phyloP scores from a whole-genome alignment of 2,797 vertebrate species.

The Threskiornis aethiopicus region DNA sequence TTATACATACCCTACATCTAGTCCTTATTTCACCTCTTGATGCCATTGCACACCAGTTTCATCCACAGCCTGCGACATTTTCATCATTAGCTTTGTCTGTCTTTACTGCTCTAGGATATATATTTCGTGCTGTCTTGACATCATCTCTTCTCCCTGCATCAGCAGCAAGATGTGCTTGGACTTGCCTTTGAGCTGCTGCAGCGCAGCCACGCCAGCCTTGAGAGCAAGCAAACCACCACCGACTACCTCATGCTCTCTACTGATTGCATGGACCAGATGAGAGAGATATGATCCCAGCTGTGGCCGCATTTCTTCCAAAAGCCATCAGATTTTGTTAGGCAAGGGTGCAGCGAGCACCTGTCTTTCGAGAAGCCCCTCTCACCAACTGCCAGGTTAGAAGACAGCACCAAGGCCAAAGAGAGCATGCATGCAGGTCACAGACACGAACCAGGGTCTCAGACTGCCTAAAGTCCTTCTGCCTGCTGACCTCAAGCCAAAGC shows the following conservation, averaged over 20 bases:
- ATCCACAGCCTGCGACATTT: neutral
- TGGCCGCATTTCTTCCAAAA: neutral
- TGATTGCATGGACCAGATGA: neutral
- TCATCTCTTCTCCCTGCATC: neutral
- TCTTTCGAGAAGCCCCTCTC: neutral
- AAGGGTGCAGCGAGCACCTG: neutral
- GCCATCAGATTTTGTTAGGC: neutral
- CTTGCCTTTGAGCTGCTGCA: neutral
- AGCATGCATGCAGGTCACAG: neutral
- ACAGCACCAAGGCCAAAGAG: neutral
- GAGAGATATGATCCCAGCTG: neutral
- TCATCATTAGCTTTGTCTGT: neutral
- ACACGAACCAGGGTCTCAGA: neutral
- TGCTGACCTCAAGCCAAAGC: neutral
- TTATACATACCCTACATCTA: neutral
- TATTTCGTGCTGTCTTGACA: neutral
- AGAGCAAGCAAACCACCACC: neutral
- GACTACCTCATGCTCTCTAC: fast-evolving
- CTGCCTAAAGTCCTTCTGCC: neutral
- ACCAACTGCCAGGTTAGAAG: neutral
- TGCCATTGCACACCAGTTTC: neutral
- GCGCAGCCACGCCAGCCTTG: fast-evolving
- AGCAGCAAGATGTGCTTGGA: neutral
- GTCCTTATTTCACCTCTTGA: neutral
- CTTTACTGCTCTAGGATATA: neutral